phyloP scores from a whole-genome alignment of 2,888 invertebrate genomes.

The Leptogaster cylindrica region DNA sequence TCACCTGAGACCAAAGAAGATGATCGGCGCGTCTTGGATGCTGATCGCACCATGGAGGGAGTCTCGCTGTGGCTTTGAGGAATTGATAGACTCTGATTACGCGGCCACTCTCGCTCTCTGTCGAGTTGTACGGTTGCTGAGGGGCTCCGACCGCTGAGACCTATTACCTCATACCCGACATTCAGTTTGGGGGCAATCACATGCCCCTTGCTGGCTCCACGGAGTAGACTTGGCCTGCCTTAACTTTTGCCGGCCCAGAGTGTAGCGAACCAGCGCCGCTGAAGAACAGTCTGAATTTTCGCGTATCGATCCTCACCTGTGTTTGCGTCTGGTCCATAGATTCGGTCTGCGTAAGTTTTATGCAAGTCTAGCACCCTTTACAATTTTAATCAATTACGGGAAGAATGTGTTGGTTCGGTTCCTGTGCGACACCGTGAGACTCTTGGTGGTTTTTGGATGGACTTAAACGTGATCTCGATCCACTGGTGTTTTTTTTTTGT shows the following conservation, averaged over 20 bases:
- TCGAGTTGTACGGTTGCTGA: constrained; percentile 2
- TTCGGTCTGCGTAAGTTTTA: constrained; percentile 21
- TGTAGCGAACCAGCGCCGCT: constrained; percentile 29
- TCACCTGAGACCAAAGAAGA: not conserved
- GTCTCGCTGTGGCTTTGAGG: not conserved
- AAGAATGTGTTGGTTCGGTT: not conserved
- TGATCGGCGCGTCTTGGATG: constrained; percentile 1
- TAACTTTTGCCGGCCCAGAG: constrained; percentile 36
- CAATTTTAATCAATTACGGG: not conserved
- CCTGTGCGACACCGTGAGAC: not conserved
- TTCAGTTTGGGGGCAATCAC: constrained; percentile 37
- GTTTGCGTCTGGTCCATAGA: constrained; percentile 16
- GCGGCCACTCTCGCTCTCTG: constrained; percentile 31
- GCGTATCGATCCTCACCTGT: constrained; percentile 14
- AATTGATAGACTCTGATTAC: not conserved
- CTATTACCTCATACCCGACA: constrained; percentile 38
- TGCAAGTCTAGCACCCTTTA: not conserved
- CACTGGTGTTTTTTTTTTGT: not conserved
- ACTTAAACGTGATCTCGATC: not conserved
- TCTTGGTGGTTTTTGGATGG: not conserved
- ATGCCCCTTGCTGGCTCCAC: constrained; percentile 17
- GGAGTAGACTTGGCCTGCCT: constrained; percentile 38
- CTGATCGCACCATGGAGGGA: not conserved
- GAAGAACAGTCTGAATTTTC: constrained; percentile 32
- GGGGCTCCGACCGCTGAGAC: constrained; percentile 14